Evolutionary conservation across 2,888 invertebrate genomes (phyloP), one percentile per base, ranked within the genome.

Genomic region (Parthenolecanium corni): DNA sequence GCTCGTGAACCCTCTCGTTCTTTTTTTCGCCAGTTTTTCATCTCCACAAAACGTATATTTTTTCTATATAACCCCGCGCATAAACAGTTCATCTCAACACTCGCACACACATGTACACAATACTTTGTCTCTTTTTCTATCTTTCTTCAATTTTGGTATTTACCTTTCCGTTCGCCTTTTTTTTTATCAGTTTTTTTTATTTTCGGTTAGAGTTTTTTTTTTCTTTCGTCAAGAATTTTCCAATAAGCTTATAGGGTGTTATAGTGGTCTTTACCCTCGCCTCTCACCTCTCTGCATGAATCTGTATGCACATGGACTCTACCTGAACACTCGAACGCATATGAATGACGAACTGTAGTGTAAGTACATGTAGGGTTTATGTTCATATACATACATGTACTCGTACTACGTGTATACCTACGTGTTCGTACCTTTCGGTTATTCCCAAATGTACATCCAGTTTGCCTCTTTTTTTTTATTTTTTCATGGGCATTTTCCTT

Each of bases 61-160:
- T n/a, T 58, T 51, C 58, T 31, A 58, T n/a, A n/a, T 38, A 25
- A 56, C 56, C 56, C 42, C 56, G 56, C 56, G 56, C 56, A 56
- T 56, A 56, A 56, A 56, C 56, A 56, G 56, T 56, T 56, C 56
- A 42, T 56, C 56, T 56, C 56, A 25, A 23, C 42, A 40, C 42
- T n/a, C 31, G 31, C 31, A 31, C 31, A 31, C 9, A 4, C 31
- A 9, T 9, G 9, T 9, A 31, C 9, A 4, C 31, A 9, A 31
- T 42, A 44, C 56, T 42, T 42, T 56, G 56, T 56, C 56, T 56
- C 56, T 56, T 46, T 20, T 42, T 56, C 46, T 20, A 56, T n/a
- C 56, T 40, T 40, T 24, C 24, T 20, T 56, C 23, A 20, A 24
- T 42, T 56, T 56, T 56, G 46, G 42, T 44, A 24, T 42, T 31